Conservation (phyloP, 2,797 vertebrate species). For the Heliangelus exortis region DNA sequence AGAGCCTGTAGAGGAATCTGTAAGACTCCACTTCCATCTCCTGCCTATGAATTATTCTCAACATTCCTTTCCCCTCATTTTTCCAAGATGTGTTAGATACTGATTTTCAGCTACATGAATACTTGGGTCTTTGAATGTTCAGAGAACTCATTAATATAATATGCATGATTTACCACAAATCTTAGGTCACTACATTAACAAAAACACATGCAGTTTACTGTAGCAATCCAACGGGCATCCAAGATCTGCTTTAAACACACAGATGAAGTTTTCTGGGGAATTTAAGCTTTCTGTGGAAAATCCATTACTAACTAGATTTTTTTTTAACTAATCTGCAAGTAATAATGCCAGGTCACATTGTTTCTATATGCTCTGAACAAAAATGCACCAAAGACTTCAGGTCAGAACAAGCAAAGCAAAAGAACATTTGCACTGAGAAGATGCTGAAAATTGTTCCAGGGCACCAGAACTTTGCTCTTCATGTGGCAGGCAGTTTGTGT, state of each 20-base stretch:
- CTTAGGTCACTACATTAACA: not conserved
- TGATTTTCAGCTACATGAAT: not conserved
- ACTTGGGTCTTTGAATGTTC: not conserved
- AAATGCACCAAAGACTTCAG: not conserved
- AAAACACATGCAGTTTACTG: not conserved
- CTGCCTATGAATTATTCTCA: accelerated
- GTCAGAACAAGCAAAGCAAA: not conserved
- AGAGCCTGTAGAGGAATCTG: not conserved
- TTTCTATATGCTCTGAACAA: not conserved
- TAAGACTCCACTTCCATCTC: not conserved
- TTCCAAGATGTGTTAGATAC: not conserved
- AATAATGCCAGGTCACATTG: not conserved
- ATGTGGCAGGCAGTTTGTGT: not conserved
- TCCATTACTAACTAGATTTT: not conserved
- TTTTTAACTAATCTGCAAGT: not conserved
- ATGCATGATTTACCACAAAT: not conserved
- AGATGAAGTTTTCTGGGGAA: not conserved
- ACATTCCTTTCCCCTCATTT: not conserved
- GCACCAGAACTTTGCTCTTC: not conserved
- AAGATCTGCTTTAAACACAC: not conserved
- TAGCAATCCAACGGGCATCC: not conserved
- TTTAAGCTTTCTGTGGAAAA: not conserved
- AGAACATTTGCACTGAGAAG: not conserved
- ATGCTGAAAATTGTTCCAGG: not conserved
- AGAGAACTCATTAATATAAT: not conserved